phyloP scores from a whole-genome alignment of 2,888 invertebrate species.

The Luperina testacea region DNA sequence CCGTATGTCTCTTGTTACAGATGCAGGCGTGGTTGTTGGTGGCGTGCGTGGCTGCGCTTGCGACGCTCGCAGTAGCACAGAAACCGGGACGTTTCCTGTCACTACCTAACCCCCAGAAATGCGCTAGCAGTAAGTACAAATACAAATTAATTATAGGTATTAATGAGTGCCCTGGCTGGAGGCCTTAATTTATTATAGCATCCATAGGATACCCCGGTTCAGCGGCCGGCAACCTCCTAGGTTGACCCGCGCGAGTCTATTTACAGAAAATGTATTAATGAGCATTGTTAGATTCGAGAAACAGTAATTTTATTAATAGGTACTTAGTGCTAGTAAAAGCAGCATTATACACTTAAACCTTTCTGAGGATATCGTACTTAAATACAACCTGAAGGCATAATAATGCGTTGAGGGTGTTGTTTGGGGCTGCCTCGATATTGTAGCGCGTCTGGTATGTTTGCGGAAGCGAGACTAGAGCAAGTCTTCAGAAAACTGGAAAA shows the following conservation, averaged over 20 bases:
- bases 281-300: not conserved
- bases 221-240: not conserved
- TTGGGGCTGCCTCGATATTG: too few species aligned
- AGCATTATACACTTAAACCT: not conserved
- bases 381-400: not conserved
- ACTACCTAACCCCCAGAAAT: slow-evolving; percentile 95
- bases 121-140: slow-evolving; percentile 94
- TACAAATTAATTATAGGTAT: not conserved
- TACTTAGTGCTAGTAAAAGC: not conserved
- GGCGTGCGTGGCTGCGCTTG: slow-evolving; percentile 87
- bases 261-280: not conserved
- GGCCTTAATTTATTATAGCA: not conserved
- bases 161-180: not conserved
- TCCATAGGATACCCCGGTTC: not conserved
- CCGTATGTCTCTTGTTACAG: slow-evolving; percentile 80
- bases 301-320: not conserved
- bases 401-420: too few species aligned
- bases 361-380: not conserved
- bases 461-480: too few species aligned
- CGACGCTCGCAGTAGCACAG: slow-evolving; percentile 91
- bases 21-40: slow-evolving; percentile 93
- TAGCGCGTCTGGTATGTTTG: too few species aligned
- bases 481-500: not conserved
- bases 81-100: slow-evolving; percentile 96
- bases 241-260: not conserved